Conservation (phyloP, 2,797 vertebrate genomes). For the Ctenopoma multispine region DNA sequence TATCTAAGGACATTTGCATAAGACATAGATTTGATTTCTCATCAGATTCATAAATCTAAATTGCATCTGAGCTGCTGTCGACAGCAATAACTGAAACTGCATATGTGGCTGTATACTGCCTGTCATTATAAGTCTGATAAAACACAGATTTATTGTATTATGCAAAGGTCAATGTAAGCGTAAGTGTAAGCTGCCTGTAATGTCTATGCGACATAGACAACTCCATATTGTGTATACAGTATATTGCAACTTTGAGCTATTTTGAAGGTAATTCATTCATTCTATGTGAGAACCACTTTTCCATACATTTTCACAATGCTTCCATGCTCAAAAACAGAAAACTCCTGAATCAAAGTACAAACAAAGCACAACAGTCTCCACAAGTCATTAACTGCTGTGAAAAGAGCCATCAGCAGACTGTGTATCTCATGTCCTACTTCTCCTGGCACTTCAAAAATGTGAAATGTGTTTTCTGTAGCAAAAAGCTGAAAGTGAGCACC, state of each 20-base stretch:
- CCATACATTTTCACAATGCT: background rate
- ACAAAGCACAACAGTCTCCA: slow-evolving; percentile 14
- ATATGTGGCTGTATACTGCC: background rate
- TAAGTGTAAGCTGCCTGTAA: too few relatives aligned
- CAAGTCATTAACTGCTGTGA: slow-evolving; percentile 37
- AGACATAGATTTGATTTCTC: slow-evolving; percentile 16
- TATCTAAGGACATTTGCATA: slow-evolving; percentile 21
- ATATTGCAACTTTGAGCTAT: background rate
- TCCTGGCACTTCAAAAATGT: slow-evolving; percentile 38
- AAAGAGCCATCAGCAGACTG: slow-evolving; percentile 47
- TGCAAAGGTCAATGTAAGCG: background rate
- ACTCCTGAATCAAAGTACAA: slow-evolving; percentile 8
- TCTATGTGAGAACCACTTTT: background rate
- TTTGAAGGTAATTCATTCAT: too few relatives aligned
- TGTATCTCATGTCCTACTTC: slow-evolving; percentile 42
- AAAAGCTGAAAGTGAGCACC: slow-evolving; percentile 50
- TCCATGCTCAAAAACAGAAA: slow-evolving; percentile 22
- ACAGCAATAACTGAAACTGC: background rate
- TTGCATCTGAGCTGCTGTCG: slow-evolving; percentile 12
- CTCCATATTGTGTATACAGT: background rate
- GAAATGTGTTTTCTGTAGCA: slow-evolving; percentile 42
- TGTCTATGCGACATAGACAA: too few relatives aligned
- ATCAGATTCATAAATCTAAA: slow-evolving; percentile 26
- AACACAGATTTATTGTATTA: background rate
- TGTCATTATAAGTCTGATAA: background rate